A percentile compares a stretch with the other conserved stretches of the same genome.
phyloP scores from a whole-genome alignment of 1,140 invertebrate genomes.

The Littorina saxatilis region DNA sequence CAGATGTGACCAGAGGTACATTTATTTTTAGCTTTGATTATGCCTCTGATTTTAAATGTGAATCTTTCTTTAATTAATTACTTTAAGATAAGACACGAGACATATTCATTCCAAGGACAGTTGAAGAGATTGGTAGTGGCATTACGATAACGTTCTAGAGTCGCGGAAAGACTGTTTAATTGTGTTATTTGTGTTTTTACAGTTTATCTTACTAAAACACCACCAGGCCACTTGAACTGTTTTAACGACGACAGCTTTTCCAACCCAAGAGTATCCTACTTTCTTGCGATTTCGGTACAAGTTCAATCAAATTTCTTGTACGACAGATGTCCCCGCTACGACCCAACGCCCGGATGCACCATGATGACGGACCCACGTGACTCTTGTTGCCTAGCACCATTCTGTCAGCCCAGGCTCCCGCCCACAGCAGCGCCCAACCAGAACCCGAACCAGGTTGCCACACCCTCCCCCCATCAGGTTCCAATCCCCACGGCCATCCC shows the following conservation, averaged over 20 bases:
- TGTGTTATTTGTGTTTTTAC: no score
- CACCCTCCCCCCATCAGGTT: conserved; percentile 39
- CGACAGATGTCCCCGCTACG: conserved; percentile 36
- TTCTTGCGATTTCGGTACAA: background rate
- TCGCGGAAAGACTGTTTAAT: no score
- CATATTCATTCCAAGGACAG: no score
- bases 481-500: conserved; percentile 36
- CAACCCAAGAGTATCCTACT: background rate
- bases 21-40: background rate
- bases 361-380: conserved; percentile 61
- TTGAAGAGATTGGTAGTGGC: no score
- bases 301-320: no score
- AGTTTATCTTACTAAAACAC: background rate
- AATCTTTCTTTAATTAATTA: no score
- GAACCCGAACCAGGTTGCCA: conserved; percentile 44
- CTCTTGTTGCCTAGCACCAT: conserved; percentile 55
- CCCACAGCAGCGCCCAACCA: conserved; percentile 29
- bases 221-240: background rate
- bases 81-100: no score
- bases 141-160: no score
- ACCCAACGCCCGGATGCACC: conserved; percentile 46
- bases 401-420: conserved; percentile 37
- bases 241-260: background rate
- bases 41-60: no score
- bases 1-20: conserved; percentile 54